Base-by-base conservation (phyloP, 1,140 invertebrate species). In the Bactericera cockerelli region DNA sequence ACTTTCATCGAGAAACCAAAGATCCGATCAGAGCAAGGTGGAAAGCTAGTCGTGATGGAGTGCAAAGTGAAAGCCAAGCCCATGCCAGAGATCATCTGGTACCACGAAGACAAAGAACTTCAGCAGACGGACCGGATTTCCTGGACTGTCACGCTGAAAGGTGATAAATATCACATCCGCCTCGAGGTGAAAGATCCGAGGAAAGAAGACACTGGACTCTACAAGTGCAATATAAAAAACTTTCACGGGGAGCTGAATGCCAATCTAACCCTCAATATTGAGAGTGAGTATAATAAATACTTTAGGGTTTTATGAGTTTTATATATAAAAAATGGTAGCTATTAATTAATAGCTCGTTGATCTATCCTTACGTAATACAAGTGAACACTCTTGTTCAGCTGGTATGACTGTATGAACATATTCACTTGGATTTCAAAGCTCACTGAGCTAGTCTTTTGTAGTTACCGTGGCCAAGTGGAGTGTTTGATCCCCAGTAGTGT, bases 191-290 rank as follows among this genome's bases (percentile, higher is more conserved):
- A 87, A 69, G 90, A 96, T 76, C 93, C 94, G 59, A 86, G 86
- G 65, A 81, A 89, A 62, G 87, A 91, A 67, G 94, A 99, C 76
- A 94, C 93, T 65, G 96, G 96, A 36, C 78, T 96, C 28, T 99
- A 98, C 76, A 98, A 98, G 73, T 97, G 94, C 71, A 94, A 93
- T 67, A 93, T 98, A 61, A 97, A 95, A 73, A 98, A 98, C 73
- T 77, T 83, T 63, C 80, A 89, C 68, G 96, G 96, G 63, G 94
- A 98, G 80, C 80, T 94, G 49, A 96, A 95, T 72, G 91, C 93
- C 33, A 97, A 97, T 74, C 77, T 97, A 39, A 94, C 93, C 59
- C 78, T 99, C 60, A 98, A 98, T 74, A 93, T 98, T 74, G 91
- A 96, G 84, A 93, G 92, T 92, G 80, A 82, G 84, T 79, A 63